phyloP scores from a whole-genome alignment of 2,888 invertebrate species.

The Ischnus inquisitorius region DNA sequence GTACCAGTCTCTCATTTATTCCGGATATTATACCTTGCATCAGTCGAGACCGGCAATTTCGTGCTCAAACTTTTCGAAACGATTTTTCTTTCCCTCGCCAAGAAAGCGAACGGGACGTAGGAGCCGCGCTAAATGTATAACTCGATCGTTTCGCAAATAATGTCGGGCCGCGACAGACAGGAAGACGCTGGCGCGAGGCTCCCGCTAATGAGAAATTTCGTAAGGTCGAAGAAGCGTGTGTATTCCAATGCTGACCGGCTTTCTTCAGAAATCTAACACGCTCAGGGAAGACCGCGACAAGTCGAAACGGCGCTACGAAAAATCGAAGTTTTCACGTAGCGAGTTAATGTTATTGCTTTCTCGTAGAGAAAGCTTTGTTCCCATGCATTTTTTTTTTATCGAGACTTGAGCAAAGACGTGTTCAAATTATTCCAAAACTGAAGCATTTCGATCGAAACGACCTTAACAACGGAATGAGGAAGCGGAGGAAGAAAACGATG shows the following conservation, averaged over 20 bases:
- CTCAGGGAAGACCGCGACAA: not conserved
- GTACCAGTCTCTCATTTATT: not conserved
- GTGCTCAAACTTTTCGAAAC: conserved; percentile 19
- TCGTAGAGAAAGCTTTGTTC: too few relatives aligned
- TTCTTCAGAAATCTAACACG: conserved; percentile 8
- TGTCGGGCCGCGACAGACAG: not conserved
- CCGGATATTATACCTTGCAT: not conserved
- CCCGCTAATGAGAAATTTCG: conserved; percentile 24
- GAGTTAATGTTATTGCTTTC: not conserved
- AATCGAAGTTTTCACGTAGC: not conserved
- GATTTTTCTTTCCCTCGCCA: not conserved
- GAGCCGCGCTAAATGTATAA: not conserved
- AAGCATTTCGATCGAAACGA: too few relatives aligned
- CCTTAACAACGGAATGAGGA: too few relatives aligned
- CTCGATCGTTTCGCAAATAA: conserved; percentile 37
- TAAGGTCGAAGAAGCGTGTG: conserved; percentile 1
- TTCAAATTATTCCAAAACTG: too few relatives aligned
- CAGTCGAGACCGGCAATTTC: conserved; percentile 28
- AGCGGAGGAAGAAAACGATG: too few relatives aligned
- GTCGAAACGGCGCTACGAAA: too few relatives aligned
- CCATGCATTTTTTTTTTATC: too few relatives aligned
- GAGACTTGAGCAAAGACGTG: too few relatives aligned
- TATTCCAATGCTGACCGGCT: conserved; percentile 16
- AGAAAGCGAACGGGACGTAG: not conserved
- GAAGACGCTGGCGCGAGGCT: not conserved